Evolutionary conservation across 2,797 vertebrate genomes (phyloP).

Genomic region (Sebastes matsubarae): DNA sequence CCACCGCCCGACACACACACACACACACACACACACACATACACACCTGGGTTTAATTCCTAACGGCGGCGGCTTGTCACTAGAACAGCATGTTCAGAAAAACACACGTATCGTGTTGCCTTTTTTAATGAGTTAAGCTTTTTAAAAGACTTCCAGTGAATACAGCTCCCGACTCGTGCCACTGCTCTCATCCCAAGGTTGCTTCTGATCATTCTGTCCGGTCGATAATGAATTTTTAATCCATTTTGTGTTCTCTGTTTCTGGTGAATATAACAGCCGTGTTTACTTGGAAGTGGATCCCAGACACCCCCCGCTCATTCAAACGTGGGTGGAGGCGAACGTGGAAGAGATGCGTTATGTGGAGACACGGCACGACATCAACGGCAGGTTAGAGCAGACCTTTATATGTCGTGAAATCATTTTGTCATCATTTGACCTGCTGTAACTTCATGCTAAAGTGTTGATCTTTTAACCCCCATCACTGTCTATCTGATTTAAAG

Average conservation of each 20-base stretch:
- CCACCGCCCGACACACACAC: not conserved
- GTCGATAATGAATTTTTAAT: slow-evolving; percentile 44
- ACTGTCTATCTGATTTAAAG: not conserved
- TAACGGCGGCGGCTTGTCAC: slow-evolving; percentile 43
- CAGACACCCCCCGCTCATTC: slow-evolving; percentile 88
- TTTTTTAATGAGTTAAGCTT: slow-evolving; percentile 61
- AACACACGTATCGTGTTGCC: slow-evolving; percentile 64
- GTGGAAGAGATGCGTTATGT: slow-evolving; percentile 75
- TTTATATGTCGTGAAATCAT: not conserved
- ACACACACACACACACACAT: not conserved
- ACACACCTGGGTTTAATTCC: slow-evolving; percentile 67
- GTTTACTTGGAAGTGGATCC: slow-evolving; percentile 95
- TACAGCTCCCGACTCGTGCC: slow-evolving; percentile 25
- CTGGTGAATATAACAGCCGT: slow-evolving; percentile 75
- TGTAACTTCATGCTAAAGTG: not conserved
- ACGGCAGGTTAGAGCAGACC: slow-evolving; percentile 80
- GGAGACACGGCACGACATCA: slow-evolving; percentile 85
- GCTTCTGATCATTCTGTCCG: slow-evolving; percentile 15
- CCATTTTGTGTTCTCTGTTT: slow-evolving; percentile 13
- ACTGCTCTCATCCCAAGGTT: slow-evolving; percentile 16
- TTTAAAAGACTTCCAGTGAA: slow-evolving; percentile 48
- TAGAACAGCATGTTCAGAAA: slow-evolving; percentile 62
- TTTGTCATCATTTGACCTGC: not conserved
- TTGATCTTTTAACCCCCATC: not conserved
- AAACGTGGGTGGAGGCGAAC: slow-evolving; percentile 81